phyloP scores from a whole-genome alignment of 2,113 vertebrate genomes.

The Petaurus breviceps region DNA sequence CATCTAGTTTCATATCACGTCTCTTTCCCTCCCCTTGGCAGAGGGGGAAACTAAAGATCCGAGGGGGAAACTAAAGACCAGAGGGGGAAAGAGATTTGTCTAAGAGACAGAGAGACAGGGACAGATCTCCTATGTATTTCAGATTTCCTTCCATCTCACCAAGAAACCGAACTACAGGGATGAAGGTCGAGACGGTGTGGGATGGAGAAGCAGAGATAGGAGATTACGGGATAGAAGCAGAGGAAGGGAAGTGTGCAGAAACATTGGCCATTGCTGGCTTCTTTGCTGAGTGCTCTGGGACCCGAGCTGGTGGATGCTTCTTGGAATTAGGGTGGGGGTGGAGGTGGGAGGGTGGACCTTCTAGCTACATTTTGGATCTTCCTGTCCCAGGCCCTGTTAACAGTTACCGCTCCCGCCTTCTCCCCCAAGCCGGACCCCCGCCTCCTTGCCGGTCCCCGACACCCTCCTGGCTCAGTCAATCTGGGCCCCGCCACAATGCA shows the following conservation, averaged over 20 bases:
- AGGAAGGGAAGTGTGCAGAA: neutral
- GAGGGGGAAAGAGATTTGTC: neutral
- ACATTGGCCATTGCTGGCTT: neutral
- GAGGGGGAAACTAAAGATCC: neutral
- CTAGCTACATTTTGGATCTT: constrained; percentile 8
- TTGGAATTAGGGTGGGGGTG: neutral
- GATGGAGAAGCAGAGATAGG: neutral
- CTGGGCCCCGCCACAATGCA: neutral
- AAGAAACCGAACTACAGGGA: neutral
- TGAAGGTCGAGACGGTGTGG: neutral
- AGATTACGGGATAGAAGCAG: too few relatives aligned
- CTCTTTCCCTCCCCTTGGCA: neutral
- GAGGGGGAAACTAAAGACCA: neutral
- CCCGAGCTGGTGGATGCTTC: neutral
- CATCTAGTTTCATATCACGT: neutral
- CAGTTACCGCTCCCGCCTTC: neutral
- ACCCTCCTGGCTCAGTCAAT: neutral
- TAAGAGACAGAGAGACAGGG: neutral
- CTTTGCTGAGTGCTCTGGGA: neutral
- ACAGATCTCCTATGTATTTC: neutral
- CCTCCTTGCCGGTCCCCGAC: accelerated
- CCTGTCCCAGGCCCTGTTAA: neutral
- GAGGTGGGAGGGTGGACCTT: neutral
- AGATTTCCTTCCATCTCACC: neutral
- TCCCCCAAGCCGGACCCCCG: neutral